A percentile compares a stretch with the other conserved stretches of the same genome.
Conservation (phyloP, 2,797 vertebrate species). For the Sebastes matsubarae region DNA sequence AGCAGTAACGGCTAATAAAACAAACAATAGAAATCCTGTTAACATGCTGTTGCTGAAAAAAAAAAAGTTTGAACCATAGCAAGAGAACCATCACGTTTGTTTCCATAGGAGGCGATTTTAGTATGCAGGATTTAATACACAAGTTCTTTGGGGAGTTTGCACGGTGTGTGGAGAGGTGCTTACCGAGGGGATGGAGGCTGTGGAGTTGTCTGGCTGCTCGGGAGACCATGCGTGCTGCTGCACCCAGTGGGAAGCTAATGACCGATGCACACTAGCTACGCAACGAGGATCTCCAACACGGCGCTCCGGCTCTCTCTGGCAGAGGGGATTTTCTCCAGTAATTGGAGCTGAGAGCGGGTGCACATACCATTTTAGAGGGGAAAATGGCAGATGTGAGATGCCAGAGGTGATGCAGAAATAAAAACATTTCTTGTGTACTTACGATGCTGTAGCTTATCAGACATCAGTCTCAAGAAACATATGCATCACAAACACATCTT, state of each 20-base stretch:
- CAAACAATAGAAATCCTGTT: neutral
- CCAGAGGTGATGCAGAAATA: conserved; percentile 11
- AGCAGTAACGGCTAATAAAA: conserved; percentile 2
- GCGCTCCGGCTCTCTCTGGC: conserved; percentile 30
- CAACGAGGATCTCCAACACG: conserved; percentile 42
- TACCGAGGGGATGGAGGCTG: conserved; percentile 48
- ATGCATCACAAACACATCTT: neutral
- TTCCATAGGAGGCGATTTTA: conserved; percentile 33
- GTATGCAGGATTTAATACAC: conserved; percentile 32
- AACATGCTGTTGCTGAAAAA: neutral
- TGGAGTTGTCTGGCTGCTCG: conserved; percentile 49
- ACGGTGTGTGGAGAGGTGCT: conserved; percentile 44
- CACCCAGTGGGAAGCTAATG: conserved; percentile 75
- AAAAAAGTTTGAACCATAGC: neutral
- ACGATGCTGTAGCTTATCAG: neutral
- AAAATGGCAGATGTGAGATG: conserved; percentile 10
- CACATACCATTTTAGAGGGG: conserved; percentile 18
- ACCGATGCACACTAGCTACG: conserved; percentile 52
- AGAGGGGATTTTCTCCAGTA: conserved; percentile 63
- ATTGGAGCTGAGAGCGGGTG: conserved; percentile 51
- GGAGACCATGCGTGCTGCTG: conserved; percentile 68
- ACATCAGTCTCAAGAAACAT: neutral
- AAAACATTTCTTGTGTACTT: neutral
- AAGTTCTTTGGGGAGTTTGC: conserved; percentile 38
- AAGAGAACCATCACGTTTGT: conserved; percentile 1